Percentiles rank a stretch among this genome's conserved stretches.
Evolutionary conservation across 2,113 vertebrate genomes (phyloP).

Genomic region (Otolemur garnettii): DNA sequence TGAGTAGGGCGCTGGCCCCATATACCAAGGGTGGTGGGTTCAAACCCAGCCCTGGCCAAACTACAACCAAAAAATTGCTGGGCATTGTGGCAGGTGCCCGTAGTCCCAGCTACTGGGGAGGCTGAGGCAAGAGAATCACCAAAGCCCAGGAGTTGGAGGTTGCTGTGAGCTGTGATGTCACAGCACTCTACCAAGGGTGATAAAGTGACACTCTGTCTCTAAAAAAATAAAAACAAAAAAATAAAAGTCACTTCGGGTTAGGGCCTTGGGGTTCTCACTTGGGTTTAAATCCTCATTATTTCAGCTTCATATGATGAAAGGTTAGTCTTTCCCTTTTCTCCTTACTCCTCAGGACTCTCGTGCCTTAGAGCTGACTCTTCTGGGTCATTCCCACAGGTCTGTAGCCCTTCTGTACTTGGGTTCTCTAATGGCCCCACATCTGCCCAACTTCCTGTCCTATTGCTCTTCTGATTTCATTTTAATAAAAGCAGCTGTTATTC

Average conservation of each 20-base stretch:
- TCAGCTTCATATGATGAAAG: not conserved
- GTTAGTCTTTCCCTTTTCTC: not conserved
- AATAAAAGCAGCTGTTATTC: conserved; percentile 72
- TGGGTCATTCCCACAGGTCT: not conserved
- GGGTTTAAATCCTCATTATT: not conserved
- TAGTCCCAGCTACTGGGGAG: too few relatives aligned
- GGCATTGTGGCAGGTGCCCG: too few relatives aligned
- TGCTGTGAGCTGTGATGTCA: too few relatives aligned
- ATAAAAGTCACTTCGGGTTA: not conserved
- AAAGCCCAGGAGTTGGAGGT: too few relatives aligned
- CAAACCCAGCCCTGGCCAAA: too few relatives aligned
- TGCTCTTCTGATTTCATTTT: not conserved
- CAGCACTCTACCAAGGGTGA: too few relatives aligned
- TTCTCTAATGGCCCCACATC: not conserved
- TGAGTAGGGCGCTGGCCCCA: too few relatives aligned
- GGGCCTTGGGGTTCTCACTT: not conserved
- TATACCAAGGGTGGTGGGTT: too few relatives aligned
- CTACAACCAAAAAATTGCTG: too few relatives aligned
- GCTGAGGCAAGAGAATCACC: too few relatives aligned
- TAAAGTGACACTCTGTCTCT: too few relatives aligned
- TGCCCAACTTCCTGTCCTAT: conserved; percentile 14
- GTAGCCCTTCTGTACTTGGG: not conserved
- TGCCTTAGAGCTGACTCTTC: not conserved
- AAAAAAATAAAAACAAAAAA: too few relatives aligned
- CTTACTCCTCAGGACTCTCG: not conserved